phyloP scores from a whole-genome alignment of 23 tunicate species.

The Styela clava region DNA sequence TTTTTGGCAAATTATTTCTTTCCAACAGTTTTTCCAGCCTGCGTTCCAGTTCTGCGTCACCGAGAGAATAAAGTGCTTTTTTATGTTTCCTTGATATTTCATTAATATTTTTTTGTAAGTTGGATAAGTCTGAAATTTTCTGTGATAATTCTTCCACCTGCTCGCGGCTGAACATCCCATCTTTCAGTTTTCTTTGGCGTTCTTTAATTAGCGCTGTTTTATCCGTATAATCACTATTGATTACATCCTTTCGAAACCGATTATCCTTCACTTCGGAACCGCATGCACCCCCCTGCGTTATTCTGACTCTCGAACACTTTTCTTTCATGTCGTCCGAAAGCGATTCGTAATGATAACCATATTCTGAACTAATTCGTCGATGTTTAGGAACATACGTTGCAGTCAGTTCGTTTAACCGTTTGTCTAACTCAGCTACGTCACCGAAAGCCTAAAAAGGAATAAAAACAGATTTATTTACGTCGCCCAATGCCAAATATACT shows the following conservation, averaged over 20 bases:
- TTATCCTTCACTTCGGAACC: neutral
- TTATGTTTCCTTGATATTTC: neutral
- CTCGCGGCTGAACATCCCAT: neutral
- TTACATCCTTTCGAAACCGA: neutral
- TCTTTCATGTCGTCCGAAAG: neutral
- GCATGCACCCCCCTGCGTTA: neutral
- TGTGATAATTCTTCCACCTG: neutral
- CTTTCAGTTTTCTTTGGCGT: neutral
- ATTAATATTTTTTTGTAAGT: neutral
- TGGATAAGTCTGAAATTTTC: neutral
- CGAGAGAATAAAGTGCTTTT: neutral
- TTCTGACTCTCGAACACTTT: neutral
- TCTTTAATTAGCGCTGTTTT: neutral
- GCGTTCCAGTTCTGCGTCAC: neutral
- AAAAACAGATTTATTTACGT: too few species aligned
- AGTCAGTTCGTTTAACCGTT: neutral
- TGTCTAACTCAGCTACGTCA: neutral
- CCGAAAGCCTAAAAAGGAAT: too few species aligned
- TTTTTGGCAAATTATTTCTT: neutral
- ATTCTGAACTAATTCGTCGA: neutral
- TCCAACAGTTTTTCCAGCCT: neutral
- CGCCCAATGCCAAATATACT: too few species aligned
- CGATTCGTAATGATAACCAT: neutral
- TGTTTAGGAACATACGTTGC: neutral
- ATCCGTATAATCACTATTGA: neutral